Evolutionary conservation across 2,888 invertebrate species (phyloP), one percentile per base, ranked within the genome.

Genomic region (Gerosis bhagava): DNA sequence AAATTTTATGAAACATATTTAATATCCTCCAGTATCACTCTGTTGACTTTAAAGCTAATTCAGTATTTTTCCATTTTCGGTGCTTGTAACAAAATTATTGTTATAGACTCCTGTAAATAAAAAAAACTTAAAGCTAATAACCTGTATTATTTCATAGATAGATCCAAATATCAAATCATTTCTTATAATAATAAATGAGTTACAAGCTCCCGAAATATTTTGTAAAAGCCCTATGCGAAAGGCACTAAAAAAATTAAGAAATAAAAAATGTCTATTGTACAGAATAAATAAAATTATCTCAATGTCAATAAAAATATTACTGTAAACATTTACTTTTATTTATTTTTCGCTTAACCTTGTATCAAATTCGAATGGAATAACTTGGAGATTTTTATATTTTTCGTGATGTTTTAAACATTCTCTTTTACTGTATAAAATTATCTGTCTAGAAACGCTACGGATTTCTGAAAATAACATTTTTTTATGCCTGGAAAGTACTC

Each of bases 211-310:
- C 10, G 8, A 11, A 11, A 10, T n/a, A n/a, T n/a, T 12, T 29
- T 44, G 36, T 44, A 44, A 36, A 44, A 22, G 29, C 24, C 29
- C 7, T 19, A 10, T 12, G n/a, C 6, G 16, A 13, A 29, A 17
- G 36, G 44, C 24, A 12, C 29, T 12, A 29, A 44, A 37, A 17
- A 32, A 36, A 36, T 22, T 19, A 21, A 44, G n/a, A n/a, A 21
- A 36, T 36, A 44, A 62, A n/a, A n/a, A 62, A 57, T 61, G 44
- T 44, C 49, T 73, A 77, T 67, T 82, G 80, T 80, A 81, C 68
- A 80, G 67, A 74, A 73, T 74, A 70, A 75, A 75, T 63, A 63
- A 67, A 69, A 73, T 65, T 73, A 73, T 83, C 82, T 83, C 65
- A 77, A 76, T 82, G 83, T 82, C 72, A 67, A 62, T 62, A 68